These are phyloP conservation scores for Plecotus auritus DNA, from an alignment of 2,113 vertebrate genomes.

Conservation along the genomic window DNA sequence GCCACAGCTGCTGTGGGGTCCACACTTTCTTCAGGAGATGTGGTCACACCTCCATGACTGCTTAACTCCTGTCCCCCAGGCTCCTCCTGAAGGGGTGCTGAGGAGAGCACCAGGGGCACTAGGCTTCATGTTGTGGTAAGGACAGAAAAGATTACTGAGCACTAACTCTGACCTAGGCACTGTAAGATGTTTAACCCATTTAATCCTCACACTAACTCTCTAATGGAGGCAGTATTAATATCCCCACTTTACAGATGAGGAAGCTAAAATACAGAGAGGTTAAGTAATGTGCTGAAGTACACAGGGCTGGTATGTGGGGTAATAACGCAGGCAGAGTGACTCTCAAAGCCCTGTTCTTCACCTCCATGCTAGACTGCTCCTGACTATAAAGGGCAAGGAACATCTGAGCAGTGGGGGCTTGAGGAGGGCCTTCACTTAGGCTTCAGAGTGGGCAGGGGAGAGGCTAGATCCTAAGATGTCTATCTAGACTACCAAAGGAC, in stretches of 20 bases:
- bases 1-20: background rate
- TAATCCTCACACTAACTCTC: background rate
- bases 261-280: background rate
- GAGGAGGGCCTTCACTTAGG: background rate
- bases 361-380: background rate
- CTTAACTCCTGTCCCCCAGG: background rate
- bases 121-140: background rate
- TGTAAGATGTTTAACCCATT: no score
- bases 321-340: background rate
- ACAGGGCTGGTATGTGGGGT: background rate
- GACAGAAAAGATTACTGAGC: background rate
- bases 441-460: background rate
- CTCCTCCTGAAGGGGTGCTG: background rate
- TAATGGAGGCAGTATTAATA: background rate
- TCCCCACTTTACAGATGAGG: background rate
- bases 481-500: background rate
- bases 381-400: background rate
- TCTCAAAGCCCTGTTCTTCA: background rate
- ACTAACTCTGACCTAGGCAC: background rate
- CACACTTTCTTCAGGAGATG: background rate
- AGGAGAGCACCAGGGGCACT: fast-evolving
- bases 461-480: background rate
- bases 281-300: background rate
- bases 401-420: no score
- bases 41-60: background rate